Conservation (phyloP, 2,113 vertebrate species). For the Hoplias malabaricus region DNA sequence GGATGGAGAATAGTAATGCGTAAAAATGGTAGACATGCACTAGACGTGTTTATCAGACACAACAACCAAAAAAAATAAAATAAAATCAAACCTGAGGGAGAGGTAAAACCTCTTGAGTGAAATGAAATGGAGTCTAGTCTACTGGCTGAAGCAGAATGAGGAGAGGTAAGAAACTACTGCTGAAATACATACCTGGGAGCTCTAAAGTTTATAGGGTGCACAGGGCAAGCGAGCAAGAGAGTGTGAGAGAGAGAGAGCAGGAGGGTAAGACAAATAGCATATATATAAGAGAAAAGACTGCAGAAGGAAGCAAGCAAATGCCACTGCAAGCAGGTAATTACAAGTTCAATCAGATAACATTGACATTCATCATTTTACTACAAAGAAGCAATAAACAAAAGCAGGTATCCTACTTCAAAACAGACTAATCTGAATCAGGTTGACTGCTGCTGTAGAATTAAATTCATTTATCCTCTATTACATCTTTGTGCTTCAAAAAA, state of each 20-base stretch:
- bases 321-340: neutral
- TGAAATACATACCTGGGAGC: constrained; percentile 79
- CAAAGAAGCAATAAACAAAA: too few relatives aligned
- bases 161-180: neutral
- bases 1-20: neutral
- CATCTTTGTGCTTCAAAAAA: too few relatives aligned
- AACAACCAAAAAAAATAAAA: neutral
- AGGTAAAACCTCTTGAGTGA: neutral
- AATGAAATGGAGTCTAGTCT: constrained; percentile 26
- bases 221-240: constrained; percentile 45
- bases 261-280: constrained; percentile 58
- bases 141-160: neutral
- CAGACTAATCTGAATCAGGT: too few relatives aligned
- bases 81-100: neutral
- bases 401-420: too few relatives aligned
- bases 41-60: neutral
- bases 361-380: neutral
- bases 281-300: constrained; percentile 38
- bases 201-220: constrained; percentile 74
- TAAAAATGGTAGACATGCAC: neutral
- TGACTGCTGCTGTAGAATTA: too few relatives aligned
- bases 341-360: neutral
- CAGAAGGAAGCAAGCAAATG: constrained; percentile 8
- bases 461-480: too few relatives aligned
- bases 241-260: constrained; percentile 51